Evolutionary conservation across 2,797 vertebrate genomes (phyloP).

Genomic region (Hoplostethus atlanticus): DNA sequence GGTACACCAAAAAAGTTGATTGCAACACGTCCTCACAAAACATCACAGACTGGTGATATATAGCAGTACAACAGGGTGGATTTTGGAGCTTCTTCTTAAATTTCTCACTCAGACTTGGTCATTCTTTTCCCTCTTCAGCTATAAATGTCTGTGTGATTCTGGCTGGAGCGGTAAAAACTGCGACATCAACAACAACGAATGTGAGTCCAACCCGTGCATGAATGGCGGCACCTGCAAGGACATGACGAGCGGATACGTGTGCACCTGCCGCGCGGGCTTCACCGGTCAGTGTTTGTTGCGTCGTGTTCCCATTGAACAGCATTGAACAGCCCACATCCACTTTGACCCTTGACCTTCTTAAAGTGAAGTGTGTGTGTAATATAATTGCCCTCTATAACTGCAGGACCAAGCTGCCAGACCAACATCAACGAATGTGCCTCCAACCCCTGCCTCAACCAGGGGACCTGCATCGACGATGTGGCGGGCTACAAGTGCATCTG

Average conservation of each 20-base stretch:
- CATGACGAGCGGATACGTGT: slow-evolving; percentile 96
- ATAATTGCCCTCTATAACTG: background rate
- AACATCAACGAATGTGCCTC: slow-evolving; percentile 98
- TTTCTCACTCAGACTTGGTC: too few relatives aligned
- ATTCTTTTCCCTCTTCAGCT: slow-evolving; percentile 79
- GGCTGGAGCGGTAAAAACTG: slow-evolving; percentile 97
- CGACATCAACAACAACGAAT: slow-evolving; percentile 95
- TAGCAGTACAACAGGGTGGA: too few relatives aligned
- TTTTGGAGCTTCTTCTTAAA: background rate
- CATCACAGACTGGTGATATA: too few relatives aligned
- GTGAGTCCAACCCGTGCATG: slow-evolving; percentile 95
- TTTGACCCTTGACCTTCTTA: slow-evolving; percentile 24
- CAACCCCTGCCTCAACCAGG: slow-evolving; percentile 97
- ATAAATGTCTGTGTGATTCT: slow-evolving; percentile 91
- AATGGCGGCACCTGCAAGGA: slow-evolving; percentile 96
- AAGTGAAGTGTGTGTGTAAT: slow-evolving; percentile 16
- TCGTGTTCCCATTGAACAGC: background rate
- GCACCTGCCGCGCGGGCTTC: slow-evolving; percentile 93
- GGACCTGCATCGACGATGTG: slow-evolving; percentile 94
- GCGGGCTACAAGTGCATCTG: slow-evolving; percentile 97
- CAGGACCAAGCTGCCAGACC: slow-evolving; percentile 96
- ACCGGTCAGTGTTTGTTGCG: slow-evolving; percentile 85
- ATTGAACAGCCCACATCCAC: background rate
- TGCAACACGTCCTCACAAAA: too few relatives aligned
- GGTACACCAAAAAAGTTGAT: too few relatives aligned